These are phyloP conservation scores for Tiliacea aurago DNA, from an alignment of 2,888 invertebrate genomes.

Conservation along the genomic window DNA sequence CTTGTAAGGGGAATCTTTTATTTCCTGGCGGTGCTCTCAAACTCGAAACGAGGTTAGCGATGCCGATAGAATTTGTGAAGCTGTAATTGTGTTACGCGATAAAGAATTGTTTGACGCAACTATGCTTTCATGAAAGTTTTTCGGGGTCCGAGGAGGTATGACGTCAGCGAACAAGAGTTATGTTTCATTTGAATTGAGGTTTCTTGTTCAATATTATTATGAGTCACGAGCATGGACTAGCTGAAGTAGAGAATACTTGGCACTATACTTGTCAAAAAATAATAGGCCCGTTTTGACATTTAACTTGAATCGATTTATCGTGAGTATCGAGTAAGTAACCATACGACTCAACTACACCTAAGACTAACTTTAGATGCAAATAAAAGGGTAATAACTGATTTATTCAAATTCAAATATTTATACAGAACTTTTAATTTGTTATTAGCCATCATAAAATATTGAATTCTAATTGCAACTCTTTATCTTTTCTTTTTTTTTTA, in stretches of 20 bases:
- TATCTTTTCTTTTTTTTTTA: too few species aligned
- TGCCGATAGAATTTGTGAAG: slow-evolving; percentile 67
- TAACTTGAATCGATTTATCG: too few species aligned
- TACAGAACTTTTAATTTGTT: too few species aligned
- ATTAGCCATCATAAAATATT: background rate
- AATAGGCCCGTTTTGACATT: too few species aligned
- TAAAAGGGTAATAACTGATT: background rate
- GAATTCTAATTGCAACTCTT: background rate
- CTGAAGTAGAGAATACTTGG: background rate
- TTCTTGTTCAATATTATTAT: background rate
- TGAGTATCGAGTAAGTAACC: too few species aligned
- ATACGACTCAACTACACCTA: too few species aligned
- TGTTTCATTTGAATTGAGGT: slow-evolving; percentile 28
- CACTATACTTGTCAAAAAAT: too few species aligned
- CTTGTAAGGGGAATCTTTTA: slow-evolving; percentile 77
- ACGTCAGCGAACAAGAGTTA: slow-evolving; percentile 22
- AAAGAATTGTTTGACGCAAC: slow-evolving; percentile 63
- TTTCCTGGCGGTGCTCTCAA: slow-evolving; percentile 72
- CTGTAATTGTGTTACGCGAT: slow-evolving; percentile 67
- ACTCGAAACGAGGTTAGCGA: slow-evolving; percentile 68
- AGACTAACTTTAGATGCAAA: too few species aligned
- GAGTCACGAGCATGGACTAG: background rate
- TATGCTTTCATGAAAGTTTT: slow-evolving; percentile 46
- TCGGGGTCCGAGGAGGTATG: slow-evolving; percentile 3
- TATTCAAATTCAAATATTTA: background rate